Conservation (phyloP, 2,888 invertebrate species). For the Empis livida region DNA sequence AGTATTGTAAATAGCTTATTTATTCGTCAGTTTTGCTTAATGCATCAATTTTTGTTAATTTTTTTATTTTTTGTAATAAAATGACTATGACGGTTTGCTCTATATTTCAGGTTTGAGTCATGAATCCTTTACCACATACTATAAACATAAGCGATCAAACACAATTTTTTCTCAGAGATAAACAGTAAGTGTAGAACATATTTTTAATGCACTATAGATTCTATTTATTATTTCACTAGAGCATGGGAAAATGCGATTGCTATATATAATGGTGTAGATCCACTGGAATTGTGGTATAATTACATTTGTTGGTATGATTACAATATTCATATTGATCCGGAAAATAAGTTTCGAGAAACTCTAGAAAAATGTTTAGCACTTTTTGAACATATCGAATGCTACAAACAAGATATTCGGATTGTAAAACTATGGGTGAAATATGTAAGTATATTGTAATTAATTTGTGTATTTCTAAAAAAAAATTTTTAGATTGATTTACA, state of each 20-base stretch:
- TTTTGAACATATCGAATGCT: slow-evolving; percentile 69
- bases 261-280: slow-evolving; percentile 76
- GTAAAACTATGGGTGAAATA: slow-evolving; percentile 86
- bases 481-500: slow-evolving; percentile 55
- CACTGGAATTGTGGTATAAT: slow-evolving; percentile 77
- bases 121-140: neutral
- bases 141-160: slow-evolving; percentile 23
- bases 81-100: too few relatives aligned
- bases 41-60: too few relatives aligned
- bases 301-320: slow-evolving; percentile 91
- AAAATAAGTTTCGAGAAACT: slow-evolving; percentile 78
- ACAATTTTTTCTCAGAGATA: slow-evolving; percentile 31
- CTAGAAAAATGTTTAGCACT: slow-evolving; percentile 70
- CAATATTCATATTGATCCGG: slow-evolving; percentile 57
- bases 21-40: too few relatives aligned
- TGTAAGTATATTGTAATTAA: slow-evolving; percentile 49
- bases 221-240: slow-evolving; percentile 36
- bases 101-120: too few relatives aligned
- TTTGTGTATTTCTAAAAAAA: neutral
- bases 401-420: slow-evolving; percentile 76
- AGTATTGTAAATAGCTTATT: too few relatives aligned
- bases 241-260: slow-evolving; percentile 73
- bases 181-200: slow-evolving; percentile 17
- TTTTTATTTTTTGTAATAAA: too few relatives aligned
- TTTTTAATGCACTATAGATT: neutral